phyloP scores from a whole-genome alignment of 2,113 vertebrate species.

The Amphiprion ocellaris region DNA sequence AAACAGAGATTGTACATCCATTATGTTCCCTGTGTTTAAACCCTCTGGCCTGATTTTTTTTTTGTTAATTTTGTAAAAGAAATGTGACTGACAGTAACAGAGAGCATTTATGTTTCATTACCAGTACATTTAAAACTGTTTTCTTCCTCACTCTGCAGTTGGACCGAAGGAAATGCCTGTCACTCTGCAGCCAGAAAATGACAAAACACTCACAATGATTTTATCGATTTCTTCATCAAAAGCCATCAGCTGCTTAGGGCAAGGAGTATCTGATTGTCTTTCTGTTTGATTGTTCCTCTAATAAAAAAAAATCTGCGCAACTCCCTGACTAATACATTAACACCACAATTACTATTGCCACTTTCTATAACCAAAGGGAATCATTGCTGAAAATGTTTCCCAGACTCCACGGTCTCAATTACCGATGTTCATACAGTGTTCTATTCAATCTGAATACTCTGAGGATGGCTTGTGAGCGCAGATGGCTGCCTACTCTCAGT shows the following conservation, averaged over 20 bases:
- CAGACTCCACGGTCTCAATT: constrained; percentile 54
- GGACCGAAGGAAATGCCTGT: background rate
- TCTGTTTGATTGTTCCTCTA: constrained; percentile 12
- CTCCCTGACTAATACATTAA: constrained; percentile 7
- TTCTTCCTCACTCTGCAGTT: background rate
- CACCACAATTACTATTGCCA: constrained; percentile 21
- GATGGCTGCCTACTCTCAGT: constrained; percentile 53
- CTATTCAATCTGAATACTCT: constrained; percentile 61
- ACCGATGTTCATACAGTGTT: constrained; percentile 53
- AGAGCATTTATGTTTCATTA: background rate
- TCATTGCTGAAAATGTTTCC: constrained; percentile 58
- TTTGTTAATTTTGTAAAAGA: constrained; percentile 1
- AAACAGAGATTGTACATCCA: constrained; percentile 30
- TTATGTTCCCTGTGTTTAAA: constrained; percentile 5
- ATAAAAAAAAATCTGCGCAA: constrained; percentile 12
- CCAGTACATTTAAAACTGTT: background rate
- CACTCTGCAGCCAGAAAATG: background rate
- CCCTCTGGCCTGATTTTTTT: background rate
- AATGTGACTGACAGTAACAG: background rate
- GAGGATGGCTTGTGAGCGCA: constrained; percentile 59
- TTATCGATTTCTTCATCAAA: constrained; percentile 21
- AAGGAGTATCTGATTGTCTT: constrained; percentile 18
- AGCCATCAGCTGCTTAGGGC: background rate
- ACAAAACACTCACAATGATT: background rate
- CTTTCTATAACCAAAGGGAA: constrained; percentile 58